phyloP scores from a whole-genome alignment of 2,888 invertebrate genomes.

The Toxonevra muliebris region DNA sequence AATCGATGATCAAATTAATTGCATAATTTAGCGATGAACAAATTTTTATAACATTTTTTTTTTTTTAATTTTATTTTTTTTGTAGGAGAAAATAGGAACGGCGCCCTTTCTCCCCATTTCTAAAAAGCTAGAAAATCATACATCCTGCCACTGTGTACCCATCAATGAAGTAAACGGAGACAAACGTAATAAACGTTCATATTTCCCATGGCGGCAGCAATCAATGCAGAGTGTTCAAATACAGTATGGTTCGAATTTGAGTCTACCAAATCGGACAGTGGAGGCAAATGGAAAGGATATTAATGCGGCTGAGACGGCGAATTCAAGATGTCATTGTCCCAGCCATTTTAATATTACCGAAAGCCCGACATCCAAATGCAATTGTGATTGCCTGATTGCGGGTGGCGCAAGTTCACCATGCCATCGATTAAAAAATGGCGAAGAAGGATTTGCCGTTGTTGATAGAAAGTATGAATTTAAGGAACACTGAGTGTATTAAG shows the following conservation, averaged over 20 bases:
- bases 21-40: too few species aligned
- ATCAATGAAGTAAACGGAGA: too few species aligned
- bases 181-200: constrained; percentile 38
- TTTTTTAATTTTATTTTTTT: too few species aligned
- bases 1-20: too few species aligned
- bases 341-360: constrained; percentile 64
- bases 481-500: neutral
- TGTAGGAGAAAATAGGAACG: too few species aligned
- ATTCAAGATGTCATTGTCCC: constrained; percentile 48
- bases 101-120: too few species aligned
- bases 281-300: neutral
- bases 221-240: neutral
- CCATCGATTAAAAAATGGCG: constrained; percentile 71
- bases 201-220: constrained; percentile 10
- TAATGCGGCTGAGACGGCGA: neutral
- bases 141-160: constrained; percentile 58
- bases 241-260: neutral
- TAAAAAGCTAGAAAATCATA: constrained; percentile 50
- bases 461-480: constrained; percentile 69
- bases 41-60: too few species aligned
- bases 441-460: constrained; percentile 71
- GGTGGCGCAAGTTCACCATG: constrained; percentile 69
- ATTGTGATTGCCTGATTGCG: constrained; percentile 71
- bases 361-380: constrained; percentile 62
- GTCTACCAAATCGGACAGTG: too few species aligned